Percentiles rank a stretch among this genome's conserved stretches.
These are phyloP conservation scores for Siphamia tubifer DNA, from an alignment of 2,113 vertebrate species.

Conservation along the genomic window DNA sequence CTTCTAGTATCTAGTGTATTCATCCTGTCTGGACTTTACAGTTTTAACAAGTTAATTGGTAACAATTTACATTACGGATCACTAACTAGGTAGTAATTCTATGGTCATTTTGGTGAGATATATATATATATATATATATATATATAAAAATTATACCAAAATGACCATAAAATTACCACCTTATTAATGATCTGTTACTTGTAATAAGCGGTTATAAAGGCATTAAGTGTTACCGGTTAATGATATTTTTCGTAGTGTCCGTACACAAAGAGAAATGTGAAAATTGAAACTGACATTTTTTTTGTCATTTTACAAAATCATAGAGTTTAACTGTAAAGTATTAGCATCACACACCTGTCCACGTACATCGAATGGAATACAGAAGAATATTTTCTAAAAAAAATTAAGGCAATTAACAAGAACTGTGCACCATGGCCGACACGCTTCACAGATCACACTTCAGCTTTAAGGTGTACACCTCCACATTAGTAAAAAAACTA, in stretches of 20 bases:
- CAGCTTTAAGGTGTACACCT: conserved; percentile 35
- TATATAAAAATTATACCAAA: no score
- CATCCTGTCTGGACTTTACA: background rate
- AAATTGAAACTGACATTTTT: background rate
- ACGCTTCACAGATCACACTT: conserved; percentile 27
- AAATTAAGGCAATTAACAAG: conserved; percentile 73
- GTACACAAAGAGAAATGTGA: background rate
- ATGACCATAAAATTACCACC: no score
- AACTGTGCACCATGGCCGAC: conserved; percentile 18
- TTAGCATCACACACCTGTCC: conserved; percentile 3
- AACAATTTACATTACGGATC: no score
- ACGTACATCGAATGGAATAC: conserved; percentile 20
- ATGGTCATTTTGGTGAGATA: no score
- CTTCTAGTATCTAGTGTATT: background rate
- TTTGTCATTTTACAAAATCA: background rate
- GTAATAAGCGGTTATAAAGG: no score
- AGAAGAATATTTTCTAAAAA: conserved; percentile 39
- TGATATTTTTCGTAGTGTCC: background rate
- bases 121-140: no score
- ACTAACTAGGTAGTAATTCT: no score
- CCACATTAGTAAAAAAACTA: conserved; percentile 30
- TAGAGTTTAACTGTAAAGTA: conserved; percentile 20
- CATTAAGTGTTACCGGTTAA: no score
- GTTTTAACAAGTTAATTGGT: background rate
- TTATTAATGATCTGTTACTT: no score